Conservation (phyloP, 2,113 vertebrate species). For the human (Homo sapiens) region GRCh38 chr3:104959001-104959500, state of each 20-base stretch:
- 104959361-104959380: not conserved
- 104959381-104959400: conserved; percentile 38
- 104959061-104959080: not conserved
- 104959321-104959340: not conserved
- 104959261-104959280: not conserved
- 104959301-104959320: conserved; percentile 21
- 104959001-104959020: not conserved
- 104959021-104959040: conserved; percentile 16
- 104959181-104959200: not conserved
- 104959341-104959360: conserved; percentile 38
- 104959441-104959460: not conserved
- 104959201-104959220: not conserved
- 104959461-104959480: not conserved
- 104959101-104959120: conserved; percentile 20
- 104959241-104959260: not conserved
- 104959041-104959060: not conserved
- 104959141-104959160: not conserved
- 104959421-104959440: not conserved
- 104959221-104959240: not conserved
- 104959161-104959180: not conserved
- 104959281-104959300: not conserved
- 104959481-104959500: not conserved
- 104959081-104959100: not conserved
- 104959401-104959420: not conserved
- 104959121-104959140: not conserved